Conservation (phyloP, 2,113 vertebrate genomes). For the Dipodomys ordii region DNA sequence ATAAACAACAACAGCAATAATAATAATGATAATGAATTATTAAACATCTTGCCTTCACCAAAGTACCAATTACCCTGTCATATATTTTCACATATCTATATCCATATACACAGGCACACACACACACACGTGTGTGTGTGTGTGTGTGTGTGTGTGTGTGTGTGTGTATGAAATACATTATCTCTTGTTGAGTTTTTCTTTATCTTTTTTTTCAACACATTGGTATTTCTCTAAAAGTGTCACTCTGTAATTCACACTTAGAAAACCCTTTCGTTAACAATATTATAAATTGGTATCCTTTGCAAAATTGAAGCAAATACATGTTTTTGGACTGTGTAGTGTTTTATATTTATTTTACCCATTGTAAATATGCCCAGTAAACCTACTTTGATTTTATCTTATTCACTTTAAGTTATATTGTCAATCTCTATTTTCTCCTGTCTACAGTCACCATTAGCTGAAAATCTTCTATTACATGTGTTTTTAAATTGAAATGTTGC, state of each 20-base stretch:
- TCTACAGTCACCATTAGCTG: too few species aligned
- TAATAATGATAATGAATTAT: background rate
- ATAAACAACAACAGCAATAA: too few species aligned
- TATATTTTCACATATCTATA: background rate
- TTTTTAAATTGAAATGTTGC: too few species aligned
- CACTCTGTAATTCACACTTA: background rate
- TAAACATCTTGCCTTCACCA: background rate
- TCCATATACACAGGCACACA: too few species aligned
- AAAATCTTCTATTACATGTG: too few species aligned
- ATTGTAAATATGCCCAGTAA: background rate
- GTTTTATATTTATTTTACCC: slow-evolving; percentile 1
- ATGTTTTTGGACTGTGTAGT: background rate
- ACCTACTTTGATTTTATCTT: background rate
- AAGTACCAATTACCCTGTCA: background rate
- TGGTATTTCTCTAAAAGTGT: background rate
- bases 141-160: too few species aligned
- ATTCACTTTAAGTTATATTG: background rate
- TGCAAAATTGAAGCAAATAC: background rate
- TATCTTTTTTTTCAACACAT: background rate
- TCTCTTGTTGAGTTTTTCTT: too few species aligned
- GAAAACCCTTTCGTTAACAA: background rate
- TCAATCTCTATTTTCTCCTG: background rate
- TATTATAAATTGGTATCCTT: background rate
- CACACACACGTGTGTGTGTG: too few species aligned
- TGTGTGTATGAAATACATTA: too few species aligned